Evolutionary conservation across 2,797 vertebrate genomes (phyloP), one percentile per base, ranked within the genome.

Genomic region (Nasua narica): DNA sequence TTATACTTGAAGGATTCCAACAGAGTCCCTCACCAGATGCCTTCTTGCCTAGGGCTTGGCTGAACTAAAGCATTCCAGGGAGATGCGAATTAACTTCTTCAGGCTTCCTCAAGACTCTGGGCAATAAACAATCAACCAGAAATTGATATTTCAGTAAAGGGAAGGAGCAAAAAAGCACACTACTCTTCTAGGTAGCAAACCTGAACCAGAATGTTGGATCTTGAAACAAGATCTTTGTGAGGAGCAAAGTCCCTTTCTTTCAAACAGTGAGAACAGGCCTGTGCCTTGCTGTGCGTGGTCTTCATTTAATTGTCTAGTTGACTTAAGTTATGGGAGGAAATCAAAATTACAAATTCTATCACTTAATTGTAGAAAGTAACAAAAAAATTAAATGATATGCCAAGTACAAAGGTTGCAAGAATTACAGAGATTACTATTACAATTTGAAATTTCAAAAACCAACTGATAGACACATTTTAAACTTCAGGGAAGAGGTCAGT

Each of bases 31-130:
- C 65, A 87, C 37, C 83, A 95, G 92, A 91, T 90, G 79, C 56
- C 37, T 90, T 54, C 56, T 86, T 97, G 96, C 97, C 89, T 79
- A 70, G 54, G 91, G 93, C 81, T 87, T 95, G 83, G 79, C 67
- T 89, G 48, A 87, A 67, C 82, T 67, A 40, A 87, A 87, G 21
- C 76, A 37, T 62, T 94, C 62, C 56, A 78, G 58, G 7, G 85
- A 95, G 62, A 82, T 9, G 21, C 11, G 35, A 84, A 23, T 83
- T 95, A 87, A 56, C 25, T n/a, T 94, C 40, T 76, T 18, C 10
- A 78, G 60, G 8, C 65, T 95, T 91, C 77, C 58, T 70, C 76
- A 76, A 83, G 65, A 93, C 76, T 92, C 54, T 50, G 90, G 82
- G 69, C 91, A 96, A 96, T 86, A 97, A 91, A 37, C 65, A 81